Conservation (phyloP, 2,888 invertebrate genomes). For the Smittia aterrima region DNA sequence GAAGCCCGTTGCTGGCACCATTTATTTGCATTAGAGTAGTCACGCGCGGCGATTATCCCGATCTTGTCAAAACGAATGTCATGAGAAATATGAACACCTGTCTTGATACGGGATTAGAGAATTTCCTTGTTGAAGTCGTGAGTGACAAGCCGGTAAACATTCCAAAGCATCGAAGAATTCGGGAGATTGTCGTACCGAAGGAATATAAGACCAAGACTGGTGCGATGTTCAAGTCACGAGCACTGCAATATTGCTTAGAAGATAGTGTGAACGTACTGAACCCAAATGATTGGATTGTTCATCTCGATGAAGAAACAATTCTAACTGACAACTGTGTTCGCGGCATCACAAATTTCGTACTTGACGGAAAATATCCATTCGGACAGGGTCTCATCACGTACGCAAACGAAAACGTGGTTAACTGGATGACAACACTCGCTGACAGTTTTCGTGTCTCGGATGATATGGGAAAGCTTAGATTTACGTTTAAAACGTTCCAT, state of each 20-base stretch:
- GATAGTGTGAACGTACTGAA: constrained; percentile 80
- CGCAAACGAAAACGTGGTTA: constrained; percentile 93
- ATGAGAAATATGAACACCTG: constrained; percentile 83
- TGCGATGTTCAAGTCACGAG: constrained; percentile 90
- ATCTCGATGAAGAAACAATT: constrained; percentile 94
- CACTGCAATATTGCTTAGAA: constrained; percentile 92
- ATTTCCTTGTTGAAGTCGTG: constrained; percentile 94
- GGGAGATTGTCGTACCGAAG: constrained; percentile 85
- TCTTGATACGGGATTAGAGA: constrained; percentile 85
- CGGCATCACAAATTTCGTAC: constrained; percentile 90
- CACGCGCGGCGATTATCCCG: constrained; percentile 90
- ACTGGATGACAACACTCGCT: constrained; percentile 94
- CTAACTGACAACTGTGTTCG: constrained; percentile 87
- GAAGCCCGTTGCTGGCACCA: constrained; percentile 87
- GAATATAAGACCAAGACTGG: constrained; percentile 86
- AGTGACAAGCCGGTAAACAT: constrained; percentile 83
- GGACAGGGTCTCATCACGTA: constrained; percentile 95
- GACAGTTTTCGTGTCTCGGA: constrained; percentile 95
- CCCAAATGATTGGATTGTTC: constrained; percentile 95
- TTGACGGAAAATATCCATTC: constrained; percentile 91
- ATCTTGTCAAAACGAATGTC: constrained; percentile 84
- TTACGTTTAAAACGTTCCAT: constrained; percentile 91
- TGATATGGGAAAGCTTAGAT: constrained; percentile 93
- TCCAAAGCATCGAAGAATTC: constrained; percentile 73
- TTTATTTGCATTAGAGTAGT: constrained; percentile 93